These are phyloP conservation scores for Sinella curviseta DNA, from an alignment of 1,140 invertebrate species.

Conservation along the genomic window DNA sequence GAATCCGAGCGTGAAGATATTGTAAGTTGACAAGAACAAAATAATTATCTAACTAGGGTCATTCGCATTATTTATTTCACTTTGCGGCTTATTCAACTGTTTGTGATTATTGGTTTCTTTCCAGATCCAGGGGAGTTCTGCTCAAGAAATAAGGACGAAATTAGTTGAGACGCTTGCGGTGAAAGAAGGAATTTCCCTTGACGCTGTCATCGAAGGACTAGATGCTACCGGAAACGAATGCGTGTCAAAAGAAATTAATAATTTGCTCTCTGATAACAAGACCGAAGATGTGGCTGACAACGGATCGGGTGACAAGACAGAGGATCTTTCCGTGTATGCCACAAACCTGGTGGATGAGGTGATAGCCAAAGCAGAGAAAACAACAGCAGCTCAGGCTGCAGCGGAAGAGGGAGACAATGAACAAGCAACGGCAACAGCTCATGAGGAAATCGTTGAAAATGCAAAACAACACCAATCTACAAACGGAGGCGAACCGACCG, in stretches of 20 bases:
- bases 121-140: neutral
- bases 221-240: neutral
- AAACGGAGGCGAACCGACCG: neutral
- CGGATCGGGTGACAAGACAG: neutral
- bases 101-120: neutral
- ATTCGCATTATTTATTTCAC: too few relatives aligned
- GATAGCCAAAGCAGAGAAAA: neutral
- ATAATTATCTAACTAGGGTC: neutral
- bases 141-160: neutral
- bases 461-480: neutral
- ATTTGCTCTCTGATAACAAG: neutral
- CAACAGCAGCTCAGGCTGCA: too few relatives aligned
- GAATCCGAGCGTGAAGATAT: slow-evolving; percentile 22
- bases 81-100: neutral
- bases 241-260: neutral
- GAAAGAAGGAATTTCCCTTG: neutral
- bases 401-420: neutral
- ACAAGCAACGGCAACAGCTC: neutral
- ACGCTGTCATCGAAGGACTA: neutral
- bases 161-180: neutral
- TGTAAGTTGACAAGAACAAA: slow-evolving; percentile 22
- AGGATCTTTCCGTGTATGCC: neutral
- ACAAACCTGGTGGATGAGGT: neutral
- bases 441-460: neutral
- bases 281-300: neutral